These are phyloP conservation scores for Thelaira solivaga DNA, from an alignment of 2,888 invertebrate species.

Conservation along the genomic window DNA sequence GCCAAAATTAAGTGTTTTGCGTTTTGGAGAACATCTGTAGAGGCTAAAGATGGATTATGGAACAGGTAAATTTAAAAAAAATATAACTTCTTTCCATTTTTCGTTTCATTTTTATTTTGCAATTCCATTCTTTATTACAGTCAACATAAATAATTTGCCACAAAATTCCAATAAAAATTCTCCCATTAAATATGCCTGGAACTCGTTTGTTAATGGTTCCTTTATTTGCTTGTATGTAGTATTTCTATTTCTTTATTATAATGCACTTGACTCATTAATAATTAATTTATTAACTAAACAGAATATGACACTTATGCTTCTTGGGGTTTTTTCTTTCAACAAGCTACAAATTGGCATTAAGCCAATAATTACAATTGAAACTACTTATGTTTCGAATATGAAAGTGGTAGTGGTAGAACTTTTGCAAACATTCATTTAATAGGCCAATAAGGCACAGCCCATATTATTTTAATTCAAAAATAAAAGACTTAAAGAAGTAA, in stretches of 20 bases:
- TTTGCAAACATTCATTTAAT: slow-evolving; percentile 55
- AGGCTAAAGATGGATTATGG: too few species aligned
- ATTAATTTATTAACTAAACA: slow-evolving; percentile 35
- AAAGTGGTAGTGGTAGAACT: slow-evolving; percentile 57
- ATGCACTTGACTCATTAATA: slow-evolving; percentile 48
- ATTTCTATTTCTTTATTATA: background rate
- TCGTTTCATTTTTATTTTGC: too few species aligned
- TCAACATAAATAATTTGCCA: too few species aligned
- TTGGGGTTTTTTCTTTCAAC: slow-evolving; percentile 40
- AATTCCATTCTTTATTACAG: too few species aligned
- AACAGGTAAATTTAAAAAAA: too few species aligned
- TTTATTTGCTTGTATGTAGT: background rate
- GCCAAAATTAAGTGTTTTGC: too few species aligned
- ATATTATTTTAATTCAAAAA: slow-evolving; percentile 42
- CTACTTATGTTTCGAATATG: slow-evolving; percentile 61
- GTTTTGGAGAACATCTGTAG: too few species aligned
- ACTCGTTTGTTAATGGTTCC: background rate
- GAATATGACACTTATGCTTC: slow-evolving; percentile 32
- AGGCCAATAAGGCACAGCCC: slow-evolving; percentile 63
- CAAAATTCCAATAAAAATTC: background rate
- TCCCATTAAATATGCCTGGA: background rate
- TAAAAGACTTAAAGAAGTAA: background rate
- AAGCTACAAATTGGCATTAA: slow-evolving; percentile 34
- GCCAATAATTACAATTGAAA: slow-evolving; percentile 45
- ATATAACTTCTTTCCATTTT: too few species aligned